A percentile compares a stretch with the other conserved stretches of the same genome.
phyloP scores from a whole-genome alignment of 2,797 vertebrate species.

The Sarcophilus harrisii region DNA sequence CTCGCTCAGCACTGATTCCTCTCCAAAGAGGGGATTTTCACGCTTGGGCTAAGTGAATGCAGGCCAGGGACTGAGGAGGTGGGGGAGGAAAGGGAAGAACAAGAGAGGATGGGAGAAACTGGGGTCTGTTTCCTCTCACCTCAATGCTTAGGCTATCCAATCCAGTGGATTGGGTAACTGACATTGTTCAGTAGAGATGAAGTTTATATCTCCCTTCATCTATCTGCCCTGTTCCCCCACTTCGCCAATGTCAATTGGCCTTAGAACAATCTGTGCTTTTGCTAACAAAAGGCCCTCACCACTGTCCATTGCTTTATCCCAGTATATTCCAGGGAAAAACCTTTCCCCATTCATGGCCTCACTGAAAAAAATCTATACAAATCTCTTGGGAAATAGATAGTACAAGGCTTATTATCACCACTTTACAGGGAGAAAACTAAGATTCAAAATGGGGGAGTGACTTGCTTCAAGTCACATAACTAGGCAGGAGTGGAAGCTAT shows the following conservation, averaged over 20 bases:
- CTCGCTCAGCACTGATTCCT: conserved; percentile 82
- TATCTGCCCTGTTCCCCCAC: background rate
- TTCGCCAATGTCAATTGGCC: background rate
- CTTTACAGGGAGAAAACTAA: background rate
- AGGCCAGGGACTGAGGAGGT: conserved; percentile 33
- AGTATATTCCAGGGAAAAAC: background rate
- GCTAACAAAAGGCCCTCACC: background rate
- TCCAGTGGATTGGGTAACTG: background rate
- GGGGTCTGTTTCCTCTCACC: background rate
- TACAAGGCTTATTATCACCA: background rate
- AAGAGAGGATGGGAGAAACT: background rate
- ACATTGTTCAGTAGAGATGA: background rate
- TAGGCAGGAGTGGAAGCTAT: background rate
- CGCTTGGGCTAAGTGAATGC: conserved; percentile 79
- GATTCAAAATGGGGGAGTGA: background rate
- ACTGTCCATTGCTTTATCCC: background rate
- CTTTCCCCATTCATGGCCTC: background rate
- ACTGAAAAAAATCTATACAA: background rate
- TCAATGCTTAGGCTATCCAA: background rate
- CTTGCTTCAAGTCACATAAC: background rate
- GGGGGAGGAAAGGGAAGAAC: background rate
- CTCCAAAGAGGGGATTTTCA: conserved; percentile 83
- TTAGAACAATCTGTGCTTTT: background rate
- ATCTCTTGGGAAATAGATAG: background rate
- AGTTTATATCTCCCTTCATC: background rate